Evolutionary conservation across 2,113 vertebrate species (phyloP).

Genomic region (Petaurus breviceps): DNA sequence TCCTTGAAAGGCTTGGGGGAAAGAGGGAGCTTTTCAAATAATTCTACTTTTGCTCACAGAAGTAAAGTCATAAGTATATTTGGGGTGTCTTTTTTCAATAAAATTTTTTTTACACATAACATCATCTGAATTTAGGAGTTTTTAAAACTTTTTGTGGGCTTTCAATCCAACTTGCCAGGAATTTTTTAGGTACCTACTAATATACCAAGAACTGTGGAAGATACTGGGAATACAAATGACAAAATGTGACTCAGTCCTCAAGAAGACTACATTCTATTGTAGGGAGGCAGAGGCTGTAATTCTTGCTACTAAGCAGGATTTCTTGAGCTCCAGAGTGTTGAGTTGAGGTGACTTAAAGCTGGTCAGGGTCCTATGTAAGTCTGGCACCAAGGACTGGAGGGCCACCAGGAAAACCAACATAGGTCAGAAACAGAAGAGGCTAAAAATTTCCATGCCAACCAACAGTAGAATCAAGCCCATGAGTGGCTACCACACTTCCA

Average conservation of each 20-base stretch:
- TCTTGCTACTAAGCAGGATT: neutral
- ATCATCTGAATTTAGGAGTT: neutral
- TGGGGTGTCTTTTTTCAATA: neutral
- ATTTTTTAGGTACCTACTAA: neutral
- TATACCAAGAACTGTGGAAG: neutral
- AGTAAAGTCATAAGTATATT: neutral
- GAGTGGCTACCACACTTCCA: neutral
- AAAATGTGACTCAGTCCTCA: neutral
- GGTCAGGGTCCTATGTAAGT: neutral
- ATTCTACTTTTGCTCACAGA: neutral
- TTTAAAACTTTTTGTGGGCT: constrained; percentile 26
- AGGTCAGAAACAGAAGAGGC: neutral
- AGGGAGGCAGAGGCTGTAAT: neutral
- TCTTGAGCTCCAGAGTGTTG: neutral
- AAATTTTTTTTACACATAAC: neutral
- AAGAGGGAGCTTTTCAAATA: neutral
- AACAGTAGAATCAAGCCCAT: neutral
- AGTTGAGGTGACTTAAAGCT: neutral
- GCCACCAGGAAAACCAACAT: neutral
- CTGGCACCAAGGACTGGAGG: neutral
- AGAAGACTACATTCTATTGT: neutral
- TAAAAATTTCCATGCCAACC: neutral
- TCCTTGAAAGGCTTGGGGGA: neutral
- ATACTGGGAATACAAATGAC: neutral
- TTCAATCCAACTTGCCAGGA: neutral